Evolutionary conservation across 2,113 vertebrate genomes (phyloP), one percentile per base, ranked within the genome.

Genomic region (Capra hircus): DNA sequence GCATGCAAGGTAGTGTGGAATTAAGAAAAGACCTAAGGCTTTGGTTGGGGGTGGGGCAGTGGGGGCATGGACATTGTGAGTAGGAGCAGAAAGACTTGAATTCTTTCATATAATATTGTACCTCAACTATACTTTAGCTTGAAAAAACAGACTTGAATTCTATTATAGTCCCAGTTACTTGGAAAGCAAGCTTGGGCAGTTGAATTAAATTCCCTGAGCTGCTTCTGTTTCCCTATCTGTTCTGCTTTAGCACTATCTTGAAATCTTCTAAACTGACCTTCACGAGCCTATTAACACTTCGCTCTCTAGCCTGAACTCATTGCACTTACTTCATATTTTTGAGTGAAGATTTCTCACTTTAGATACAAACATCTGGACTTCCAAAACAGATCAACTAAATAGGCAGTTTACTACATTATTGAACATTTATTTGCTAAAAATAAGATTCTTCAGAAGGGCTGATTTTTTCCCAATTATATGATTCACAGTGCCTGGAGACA

Each of bases 361-460:
- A 52, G 21, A 57, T 36, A 82, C 12, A 95, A 64, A 74, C 28
- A 92, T 53, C 17, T 74, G 74, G 77, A 60, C 40, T 88, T 88
- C 27, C 52, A 67, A 71, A 74, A 84, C 36, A 96, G 6, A 62
- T 71, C n/a, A 81, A 50, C 40, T 82, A n/a, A 89, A 50, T 30
- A 45, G 27, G 48, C 81, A 92, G 8, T 67, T 95, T 71, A 85
- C 23, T 83, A 21, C 17, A 60, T 60, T 96, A 40, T 28, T 27
- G 15, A 93, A 95, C 95, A 45, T 28, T 0, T 86, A 45, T 90
- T 95, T 95, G 40, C 59, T 78, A 95, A 91, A 97, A 33, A 48
- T 64, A 91, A 62, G 17, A 59, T 78, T 77, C 15, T 87, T 91
- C 33, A 60, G 52, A 85, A 96, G 36, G 71, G 50, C 74, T 27